A percentile compares a stretch with the other conserved stretches of the same genome.
phyloP scores from a whole-genome alignment of 2,797 vertebrate species.

The Babyrousa celebensis region DNA sequence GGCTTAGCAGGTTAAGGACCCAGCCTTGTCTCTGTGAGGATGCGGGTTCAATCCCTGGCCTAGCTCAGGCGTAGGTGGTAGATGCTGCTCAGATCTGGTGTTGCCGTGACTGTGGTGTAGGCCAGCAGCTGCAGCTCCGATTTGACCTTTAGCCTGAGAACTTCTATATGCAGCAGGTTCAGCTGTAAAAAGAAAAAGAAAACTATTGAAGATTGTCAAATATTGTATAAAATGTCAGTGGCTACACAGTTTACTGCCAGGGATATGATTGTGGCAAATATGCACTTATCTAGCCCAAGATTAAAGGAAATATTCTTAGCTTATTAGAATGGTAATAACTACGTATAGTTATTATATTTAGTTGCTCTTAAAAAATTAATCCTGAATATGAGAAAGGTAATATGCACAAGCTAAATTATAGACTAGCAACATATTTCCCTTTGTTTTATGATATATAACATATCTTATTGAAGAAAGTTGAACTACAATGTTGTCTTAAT shows the following conservation, averaged over 20 bases:
- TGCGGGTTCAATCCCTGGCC: no score
- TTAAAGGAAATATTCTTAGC: not conserved
- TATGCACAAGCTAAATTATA: not conserved
- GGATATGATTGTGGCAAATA: not conserved
- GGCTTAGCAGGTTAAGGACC: no score
- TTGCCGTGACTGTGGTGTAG: no score
- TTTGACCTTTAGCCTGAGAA: no score
- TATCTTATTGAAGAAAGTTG: not conserved
- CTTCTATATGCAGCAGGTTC: no score
- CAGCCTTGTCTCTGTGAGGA: no score
- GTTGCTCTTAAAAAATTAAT: not conserved
- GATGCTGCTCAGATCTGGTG: no score
- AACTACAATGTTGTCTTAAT: no score
- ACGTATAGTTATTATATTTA: not conserved
- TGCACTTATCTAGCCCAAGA: not conserved
- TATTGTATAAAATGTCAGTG: not conserved
- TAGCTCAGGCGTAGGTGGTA: no score
- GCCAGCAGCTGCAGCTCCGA: no score
- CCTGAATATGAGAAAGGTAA: not conserved
- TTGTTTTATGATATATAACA: not conserved
- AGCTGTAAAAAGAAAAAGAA: no score
- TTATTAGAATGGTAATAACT: not conserved
- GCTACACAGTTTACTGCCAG: not conserved
- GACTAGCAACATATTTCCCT: not conserved
- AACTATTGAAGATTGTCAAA: conserved; percentile 41